A percentile compares a stretch with the other conserved stretches of the same genome.
Evolutionary conservation across 2,888 invertebrate genomes (phyloP).

Genomic region (Schrankia costaestrigalis): DNA sequence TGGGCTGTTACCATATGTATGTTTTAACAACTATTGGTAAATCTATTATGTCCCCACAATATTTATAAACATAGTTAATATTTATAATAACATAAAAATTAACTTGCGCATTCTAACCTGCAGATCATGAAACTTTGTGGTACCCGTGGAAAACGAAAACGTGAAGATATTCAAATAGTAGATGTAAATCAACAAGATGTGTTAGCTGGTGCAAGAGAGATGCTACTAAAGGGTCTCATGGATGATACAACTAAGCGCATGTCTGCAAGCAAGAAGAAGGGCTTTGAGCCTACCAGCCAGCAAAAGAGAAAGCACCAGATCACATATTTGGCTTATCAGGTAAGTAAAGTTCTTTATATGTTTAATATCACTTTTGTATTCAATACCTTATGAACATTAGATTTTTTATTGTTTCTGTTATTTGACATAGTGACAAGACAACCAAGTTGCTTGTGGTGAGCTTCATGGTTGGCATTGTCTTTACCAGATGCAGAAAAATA

Average conservation of each 20-base stretch:
- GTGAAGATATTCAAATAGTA: slow-evolving; percentile 86
- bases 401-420: too few species aligned
- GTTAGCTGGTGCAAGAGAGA: slow-evolving; percentile 88
- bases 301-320: slow-evolving; percentile 96
- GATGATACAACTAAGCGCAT: slow-evolving; percentile 82
- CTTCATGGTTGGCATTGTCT: too few species aligned
- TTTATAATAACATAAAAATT: too few species aligned
- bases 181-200: slow-evolving; percentile 92
- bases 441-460: too few species aligned
- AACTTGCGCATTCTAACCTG: too few species aligned
- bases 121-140: slow-evolving; percentile 86
- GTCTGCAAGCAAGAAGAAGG: slow-evolving; percentile 78
- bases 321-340: slow-evolving; percentile 94
- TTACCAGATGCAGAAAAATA: too few species aligned
- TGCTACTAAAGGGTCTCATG: slow-evolving; percentile 89
- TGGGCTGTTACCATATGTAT: too few species aligned
- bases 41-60: too few species aligned
- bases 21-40: too few species aligned
- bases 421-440: too few species aligned
- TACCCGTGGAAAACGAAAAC: slow-evolving; percentile 81
- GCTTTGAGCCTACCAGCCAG: slow-evolving; percentile 82
- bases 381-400: background rate
- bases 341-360: slow-evolving; percentile 32
- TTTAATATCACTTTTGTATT: slow-evolving; percentile 7
- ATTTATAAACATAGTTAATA: too few species aligned